Evolutionary conservation across 1,140 invertebrate genomes (phyloP).

Genomic region (Stratiolaelaps scimitus): DNA sequence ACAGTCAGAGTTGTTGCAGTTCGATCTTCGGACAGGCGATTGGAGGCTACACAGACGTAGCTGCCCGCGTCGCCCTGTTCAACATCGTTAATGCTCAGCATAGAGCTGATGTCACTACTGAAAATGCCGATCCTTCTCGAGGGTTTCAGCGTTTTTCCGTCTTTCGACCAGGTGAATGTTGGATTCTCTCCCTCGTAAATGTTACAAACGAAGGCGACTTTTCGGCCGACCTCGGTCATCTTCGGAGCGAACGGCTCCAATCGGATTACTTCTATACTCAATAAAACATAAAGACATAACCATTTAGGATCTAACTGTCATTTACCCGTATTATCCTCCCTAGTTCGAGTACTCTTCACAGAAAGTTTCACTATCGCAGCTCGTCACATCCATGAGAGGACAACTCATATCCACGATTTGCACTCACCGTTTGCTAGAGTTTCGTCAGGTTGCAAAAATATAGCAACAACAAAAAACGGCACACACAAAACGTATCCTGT

Average conservation of each 20-base stretch:
- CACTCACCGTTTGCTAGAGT: too few relatives aligned
- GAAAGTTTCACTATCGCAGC: too few relatives aligned
- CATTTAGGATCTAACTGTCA: not conserved
- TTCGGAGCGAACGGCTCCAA: slow-evolving; percentile 1
- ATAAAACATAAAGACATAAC: not conserved
- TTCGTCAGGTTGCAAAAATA: too few relatives aligned
- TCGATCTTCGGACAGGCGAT: slow-evolving; percentile 2
- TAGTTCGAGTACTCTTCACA: too few relatives aligned
- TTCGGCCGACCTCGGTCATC: not conserved
- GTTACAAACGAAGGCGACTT: not conserved
- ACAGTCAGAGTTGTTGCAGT: not conserved
- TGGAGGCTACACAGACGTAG: slow-evolving; percentile 5
- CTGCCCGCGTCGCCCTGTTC: slow-evolving; percentile 11
- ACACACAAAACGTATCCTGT: too few relatives aligned
- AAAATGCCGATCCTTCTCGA: not conserved
- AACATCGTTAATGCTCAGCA: slow-evolving; percentile 9
- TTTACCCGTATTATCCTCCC: too few relatives aligned
- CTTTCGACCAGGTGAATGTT: slow-evolving; percentile 5
- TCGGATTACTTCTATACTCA: slow-evolving; percentile 3
- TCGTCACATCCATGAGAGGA: too few relatives aligned
- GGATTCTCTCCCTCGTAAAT: slow-evolving; percentile 20
- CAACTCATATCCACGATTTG: too few relatives aligned
- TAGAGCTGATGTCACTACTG: not conserved
- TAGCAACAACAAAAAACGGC: too few relatives aligned
- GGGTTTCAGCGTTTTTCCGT: not conserved